A percentile compares a stretch with the other conserved stretches of the same genome.
Evolutionary conservation across 2,888 invertebrate genomes (phyloP).

Genomic region (Thysanoteuthis rhombus): DNA sequence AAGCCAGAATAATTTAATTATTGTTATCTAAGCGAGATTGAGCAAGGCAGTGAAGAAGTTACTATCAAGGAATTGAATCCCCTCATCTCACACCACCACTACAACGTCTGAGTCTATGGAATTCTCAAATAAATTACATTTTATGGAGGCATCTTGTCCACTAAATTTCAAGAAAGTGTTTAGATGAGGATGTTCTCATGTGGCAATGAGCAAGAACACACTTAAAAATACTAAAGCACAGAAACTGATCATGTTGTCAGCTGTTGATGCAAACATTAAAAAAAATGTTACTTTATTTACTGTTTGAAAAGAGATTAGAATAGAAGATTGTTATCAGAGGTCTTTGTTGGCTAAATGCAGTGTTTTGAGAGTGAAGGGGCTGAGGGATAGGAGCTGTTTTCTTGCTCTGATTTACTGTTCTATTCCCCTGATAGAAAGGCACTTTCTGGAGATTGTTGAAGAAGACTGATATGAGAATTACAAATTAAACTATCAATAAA

Average conservation of each 20-base stretch:
- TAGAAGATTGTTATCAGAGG: not conserved
- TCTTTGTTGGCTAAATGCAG: not conserved
- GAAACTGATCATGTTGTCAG: not conserved
- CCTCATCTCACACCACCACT: not conserved
- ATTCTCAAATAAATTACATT: constrained; percentile 12
- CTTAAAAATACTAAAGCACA: not conserved
- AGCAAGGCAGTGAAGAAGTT: not conserved
- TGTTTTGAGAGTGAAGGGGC: not conserved
- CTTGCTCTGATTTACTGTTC: not conserved
- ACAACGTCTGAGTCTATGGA: not conserved
- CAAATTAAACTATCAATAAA: constrained; percentile 12
- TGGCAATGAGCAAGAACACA: not conserved
- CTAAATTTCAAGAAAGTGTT: not conserved
- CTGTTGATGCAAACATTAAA: not conserved
- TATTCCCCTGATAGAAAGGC: not conserved
- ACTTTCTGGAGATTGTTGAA: not conserved
- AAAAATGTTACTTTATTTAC: not conserved
- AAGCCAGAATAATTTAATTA: not conserved
- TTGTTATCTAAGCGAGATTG: not conserved
- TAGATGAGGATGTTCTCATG: not conserved
- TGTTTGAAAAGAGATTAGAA: not conserved
- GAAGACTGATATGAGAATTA: not conserved
- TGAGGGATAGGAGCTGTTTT: not conserved
- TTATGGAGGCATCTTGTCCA: constrained; percentile 12
- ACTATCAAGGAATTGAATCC: not conserved